Percentiles rank a stretch among this genome's conserved stretches.
Evolutionary conservation across 2,888 invertebrate genomes (phyloP).

Genomic region (Drosophila barbarae): DNA sequence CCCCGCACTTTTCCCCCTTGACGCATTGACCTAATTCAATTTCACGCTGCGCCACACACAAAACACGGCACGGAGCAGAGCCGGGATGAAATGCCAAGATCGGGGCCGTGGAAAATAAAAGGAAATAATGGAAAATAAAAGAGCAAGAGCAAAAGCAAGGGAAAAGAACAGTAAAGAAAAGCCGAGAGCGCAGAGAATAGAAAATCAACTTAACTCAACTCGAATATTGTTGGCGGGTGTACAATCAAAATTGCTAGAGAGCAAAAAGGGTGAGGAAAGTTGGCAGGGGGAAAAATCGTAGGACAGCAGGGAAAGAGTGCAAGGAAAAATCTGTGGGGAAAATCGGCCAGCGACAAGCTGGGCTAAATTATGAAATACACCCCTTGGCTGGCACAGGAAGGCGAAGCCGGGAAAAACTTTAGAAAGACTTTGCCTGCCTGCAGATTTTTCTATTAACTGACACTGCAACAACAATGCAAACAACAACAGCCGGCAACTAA

Average conservation of each 20-base stretch:
- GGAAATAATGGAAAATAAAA: constrained; percentile 15
- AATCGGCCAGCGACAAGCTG: constrained; percentile 43
- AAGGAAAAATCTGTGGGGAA: neutral
- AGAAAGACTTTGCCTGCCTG: constrained; percentile 58
- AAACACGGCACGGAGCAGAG: constrained; percentile 18
- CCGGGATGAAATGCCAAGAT: constrained; percentile 14
- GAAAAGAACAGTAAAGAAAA: constrained; percentile 17
- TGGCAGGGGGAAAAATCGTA: neutral
- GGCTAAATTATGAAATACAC: constrained; percentile 65
- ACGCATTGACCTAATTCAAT: constrained; percentile 71
- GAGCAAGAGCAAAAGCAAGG: neutral
- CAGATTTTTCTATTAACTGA: constrained; percentile 72
- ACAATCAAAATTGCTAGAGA: constrained; percentile 29
- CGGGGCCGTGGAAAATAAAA: constrained; percentile 25
- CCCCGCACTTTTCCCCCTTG: constrained; percentile 14
- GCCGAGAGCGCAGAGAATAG: constrained; percentile 21
- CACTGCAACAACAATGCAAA: constrained; percentile 35
- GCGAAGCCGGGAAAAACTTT: constrained; percentile 43
- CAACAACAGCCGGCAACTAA: constrained; percentile 48
- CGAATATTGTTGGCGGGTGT: constrained; percentile 44
- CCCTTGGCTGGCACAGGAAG: constrained; percentile 42
- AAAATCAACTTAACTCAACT: constrained; percentile 68
- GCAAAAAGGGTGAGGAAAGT: neutral
- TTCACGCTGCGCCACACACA: constrained; percentile 65
- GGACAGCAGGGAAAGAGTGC: neutral